Percentiles rank a stretch among this genome's conserved stretches.
Evolutionary conservation across 2,113 vertebrate species (phyloP).

Genomic region (Phrynosoma platyrhinos): DNA sequence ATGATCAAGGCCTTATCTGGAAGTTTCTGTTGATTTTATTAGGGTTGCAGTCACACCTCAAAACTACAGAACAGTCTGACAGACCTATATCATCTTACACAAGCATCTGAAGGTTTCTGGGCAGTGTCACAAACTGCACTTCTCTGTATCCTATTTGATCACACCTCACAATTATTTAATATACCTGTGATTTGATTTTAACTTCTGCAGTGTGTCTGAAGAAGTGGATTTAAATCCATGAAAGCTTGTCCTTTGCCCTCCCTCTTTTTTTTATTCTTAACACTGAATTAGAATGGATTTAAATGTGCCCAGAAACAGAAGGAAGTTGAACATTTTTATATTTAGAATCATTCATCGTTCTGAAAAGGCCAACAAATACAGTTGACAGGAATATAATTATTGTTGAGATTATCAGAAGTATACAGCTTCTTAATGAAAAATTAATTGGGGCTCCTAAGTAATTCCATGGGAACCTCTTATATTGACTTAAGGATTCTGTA

Average conservation of each 20-base stretch:
- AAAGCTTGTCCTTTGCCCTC: too few relatives aligned
- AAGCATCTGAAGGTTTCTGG: too few relatives aligned
- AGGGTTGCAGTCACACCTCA: too few relatives aligned
- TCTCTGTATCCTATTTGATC: too few relatives aligned
- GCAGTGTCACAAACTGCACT: too few relatives aligned
- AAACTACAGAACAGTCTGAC: too few relatives aligned
- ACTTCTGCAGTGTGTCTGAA: too few relatives aligned
- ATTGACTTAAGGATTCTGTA: conserved; percentile 15
- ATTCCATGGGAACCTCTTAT: not conserved
- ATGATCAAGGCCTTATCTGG: not conserved
- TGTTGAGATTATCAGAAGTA: conserved; percentile 11
- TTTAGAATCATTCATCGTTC: not conserved
- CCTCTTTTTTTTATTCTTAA: too few relatives aligned
- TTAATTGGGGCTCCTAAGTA: not conserved
- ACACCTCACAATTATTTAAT: too few relatives aligned
- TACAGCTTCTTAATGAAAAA: conserved; percentile 25
- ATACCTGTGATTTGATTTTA: too few relatives aligned
- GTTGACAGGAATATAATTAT: not conserved
- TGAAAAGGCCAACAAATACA: conserved; percentile 8
- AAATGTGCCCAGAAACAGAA: not conserved
- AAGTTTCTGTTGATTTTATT: not conserved
- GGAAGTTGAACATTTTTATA: not conserved
- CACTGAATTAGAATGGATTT: not conserved
- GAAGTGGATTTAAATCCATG: too few relatives aligned
- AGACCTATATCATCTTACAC: too few relatives aligned